A percentile compares a stretch with the other conserved stretches of the same genome.
Evolutionary conservation across 2,113 vertebrate species (phyloP).

Genomic region (Coptodon bakossiorum): DNA sequence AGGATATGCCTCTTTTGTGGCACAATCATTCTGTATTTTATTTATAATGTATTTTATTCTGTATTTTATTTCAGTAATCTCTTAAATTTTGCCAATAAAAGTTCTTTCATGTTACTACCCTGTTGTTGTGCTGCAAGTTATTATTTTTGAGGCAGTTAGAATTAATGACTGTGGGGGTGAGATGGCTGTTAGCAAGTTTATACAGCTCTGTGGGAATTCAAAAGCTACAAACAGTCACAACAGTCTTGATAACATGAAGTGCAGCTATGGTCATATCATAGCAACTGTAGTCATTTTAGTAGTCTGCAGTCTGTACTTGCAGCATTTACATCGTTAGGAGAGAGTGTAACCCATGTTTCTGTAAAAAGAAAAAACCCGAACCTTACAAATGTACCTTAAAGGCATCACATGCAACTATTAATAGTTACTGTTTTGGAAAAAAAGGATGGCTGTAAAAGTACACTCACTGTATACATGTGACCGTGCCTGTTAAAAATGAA

Average conservation of each 20-base stretch:
- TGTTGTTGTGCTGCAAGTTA: not conserved
- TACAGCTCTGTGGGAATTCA: not conserved
- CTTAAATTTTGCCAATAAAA: not conserved
- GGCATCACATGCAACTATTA: not conserved
- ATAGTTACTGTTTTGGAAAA: not conserved
- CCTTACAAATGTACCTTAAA: not conserved
- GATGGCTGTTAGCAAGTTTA: not conserved
- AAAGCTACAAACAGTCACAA: not conserved
- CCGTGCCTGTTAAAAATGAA: not conserved
- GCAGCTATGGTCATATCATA: not conserved
- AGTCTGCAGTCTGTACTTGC: not conserved
- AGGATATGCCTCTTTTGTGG: not conserved
- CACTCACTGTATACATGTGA: accelerated
- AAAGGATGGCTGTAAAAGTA: not conserved
- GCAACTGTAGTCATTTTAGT: not conserved
- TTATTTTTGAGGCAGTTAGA: not conserved
- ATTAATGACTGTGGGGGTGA: accelerated
- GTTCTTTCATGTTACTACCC: not conserved
- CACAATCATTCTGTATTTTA: not conserved
- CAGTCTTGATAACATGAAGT: not conserved
- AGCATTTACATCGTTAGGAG: not conserved
- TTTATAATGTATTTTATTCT: not conserved
- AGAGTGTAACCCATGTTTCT: not conserved
- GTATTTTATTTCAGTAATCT: not conserved
- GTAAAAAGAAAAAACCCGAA: accelerated